A percentile compares a stretch with the other conserved stretches of the same genome.
Evolutionary conservation across 1,140 invertebrate genomes (phyloP).

Genomic region (Musca vetustissima): DNA sequence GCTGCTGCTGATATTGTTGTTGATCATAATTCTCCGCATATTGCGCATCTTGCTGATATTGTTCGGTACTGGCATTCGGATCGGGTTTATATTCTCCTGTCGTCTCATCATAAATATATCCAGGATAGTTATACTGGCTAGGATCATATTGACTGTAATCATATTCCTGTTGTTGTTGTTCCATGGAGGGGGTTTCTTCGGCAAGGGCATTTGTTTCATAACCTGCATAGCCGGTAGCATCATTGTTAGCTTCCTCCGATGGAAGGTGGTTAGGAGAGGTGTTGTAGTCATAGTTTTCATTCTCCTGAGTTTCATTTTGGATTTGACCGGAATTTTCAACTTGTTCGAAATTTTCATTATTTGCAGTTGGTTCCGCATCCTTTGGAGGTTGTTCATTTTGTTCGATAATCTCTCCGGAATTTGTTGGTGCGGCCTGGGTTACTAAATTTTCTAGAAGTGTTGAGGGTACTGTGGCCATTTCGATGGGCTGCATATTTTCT

Average conservation of each 20-base stretch:
- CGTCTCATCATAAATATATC: conserved; percentile 50
- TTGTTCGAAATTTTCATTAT: not conserved
- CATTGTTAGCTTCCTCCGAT: not conserved
- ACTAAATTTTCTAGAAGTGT: conserved; percentile 34
- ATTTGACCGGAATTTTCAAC: too few species aligned
- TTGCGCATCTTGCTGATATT: conserved; percentile 11
- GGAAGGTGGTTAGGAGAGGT: too few species aligned
- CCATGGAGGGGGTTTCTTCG: too few species aligned
- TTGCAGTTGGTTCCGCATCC: not conserved
- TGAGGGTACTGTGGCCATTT: conserved; percentile 15
- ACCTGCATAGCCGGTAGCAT: conserved; percentile 14
- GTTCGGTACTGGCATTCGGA: conserved; percentile 29
- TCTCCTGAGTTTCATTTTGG: not conserved
- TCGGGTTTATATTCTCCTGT: conserved; percentile 51
- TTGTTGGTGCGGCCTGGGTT: conserved; percentile 16
- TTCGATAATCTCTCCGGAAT: not conserved
- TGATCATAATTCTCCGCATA: conserved; percentile 26
- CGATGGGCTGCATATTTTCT: not conserved
- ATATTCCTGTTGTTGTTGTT: conserved; percentile 16
- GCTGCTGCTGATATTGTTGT: conserved; percentile 34
- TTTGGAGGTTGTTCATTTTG: not conserved
- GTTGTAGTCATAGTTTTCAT: too few species aligned
- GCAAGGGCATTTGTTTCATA: conserved; percentile 18
- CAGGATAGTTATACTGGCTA: conserved; percentile 47
- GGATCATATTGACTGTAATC: conserved; percentile 50